Conservation (phyloP, 2,888 invertebrate genomes). For the Artemia sinica region DNA sequence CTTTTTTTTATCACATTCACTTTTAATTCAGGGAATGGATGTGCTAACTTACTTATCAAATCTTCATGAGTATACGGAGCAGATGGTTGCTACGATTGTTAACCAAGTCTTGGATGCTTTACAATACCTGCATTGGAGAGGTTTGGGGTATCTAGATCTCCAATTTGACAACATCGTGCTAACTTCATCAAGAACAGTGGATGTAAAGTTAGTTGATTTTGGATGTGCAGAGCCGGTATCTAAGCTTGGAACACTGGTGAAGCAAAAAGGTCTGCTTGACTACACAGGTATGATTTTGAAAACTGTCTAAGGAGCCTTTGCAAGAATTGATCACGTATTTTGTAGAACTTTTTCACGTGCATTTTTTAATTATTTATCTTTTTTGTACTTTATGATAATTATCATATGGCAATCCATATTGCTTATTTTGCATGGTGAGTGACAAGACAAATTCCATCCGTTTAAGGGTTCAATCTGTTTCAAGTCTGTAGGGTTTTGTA, state of each 20-base stretch:
- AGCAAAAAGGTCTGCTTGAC: slow-evolving; percentile 52
- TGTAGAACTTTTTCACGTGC: no score
- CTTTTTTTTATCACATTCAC: slow-evolving; percentile 34
- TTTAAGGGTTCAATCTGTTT: no score
- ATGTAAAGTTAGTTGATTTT: slow-evolving; percentile 80
- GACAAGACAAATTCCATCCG: no score
- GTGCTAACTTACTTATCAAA: slow-evolving; percentile 72
- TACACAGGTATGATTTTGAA: slow-evolving; percentile 41
- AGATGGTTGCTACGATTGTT: slow-evolving; percentile 69
- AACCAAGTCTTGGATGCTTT: slow-evolving; percentile 71
- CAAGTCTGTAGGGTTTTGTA: no score
- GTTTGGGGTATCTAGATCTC: slow-evolving; percentile 67
- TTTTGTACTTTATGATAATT: no score
- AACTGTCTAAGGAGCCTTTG: neutral
- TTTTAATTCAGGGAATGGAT: slow-evolving; percentile 59
- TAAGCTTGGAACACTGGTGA: slow-evolving; percentile 54
- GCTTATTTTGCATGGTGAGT: no score
- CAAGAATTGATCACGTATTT: no score
- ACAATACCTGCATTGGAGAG: slow-evolving; percentile 88
- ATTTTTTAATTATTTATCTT: no score
- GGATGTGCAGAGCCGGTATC: slow-evolving; percentile 67
- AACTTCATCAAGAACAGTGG: slow-evolving; percentile 54
- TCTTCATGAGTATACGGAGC: slow-evolving; percentile 77
- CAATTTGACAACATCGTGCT: slow-evolving; percentile 91
- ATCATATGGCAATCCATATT: no score